Percentiles rank a stretch among this genome's conserved stretches.
Conservation (phyloP, 2,113 vertebrate species). For the Rhabdomys dilectus region DNA sequence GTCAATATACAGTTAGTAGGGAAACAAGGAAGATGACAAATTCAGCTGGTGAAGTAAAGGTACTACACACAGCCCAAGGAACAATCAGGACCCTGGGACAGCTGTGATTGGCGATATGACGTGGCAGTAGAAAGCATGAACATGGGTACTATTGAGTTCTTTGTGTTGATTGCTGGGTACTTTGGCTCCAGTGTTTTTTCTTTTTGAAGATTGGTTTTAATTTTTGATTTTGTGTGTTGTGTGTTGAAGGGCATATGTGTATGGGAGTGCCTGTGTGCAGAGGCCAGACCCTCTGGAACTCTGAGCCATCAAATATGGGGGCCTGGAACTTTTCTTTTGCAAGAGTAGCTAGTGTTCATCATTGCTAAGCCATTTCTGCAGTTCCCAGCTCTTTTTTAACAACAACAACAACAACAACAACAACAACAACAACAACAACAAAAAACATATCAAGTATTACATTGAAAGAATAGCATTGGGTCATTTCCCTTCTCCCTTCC, state of each 20-base stretch:
- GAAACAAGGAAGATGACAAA: neutral
- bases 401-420: no score
- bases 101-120: neutral
- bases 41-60: neutral
- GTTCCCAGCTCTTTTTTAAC: neutral
- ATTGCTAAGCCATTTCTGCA: neutral
- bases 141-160: no score
- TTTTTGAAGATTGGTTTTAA: neutral
- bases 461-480: neutral
- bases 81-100: neutral
- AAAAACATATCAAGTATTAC: neutral
- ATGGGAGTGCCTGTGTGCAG: neutral
- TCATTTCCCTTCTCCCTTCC: neutral
- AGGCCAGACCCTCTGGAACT: neutral
- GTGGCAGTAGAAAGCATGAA: neutral
- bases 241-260: neutral
- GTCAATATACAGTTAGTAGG: neutral
- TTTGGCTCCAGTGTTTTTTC: neutral
- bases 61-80: neutral
- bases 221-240: neutral
- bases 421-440: no score
- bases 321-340: neutral
- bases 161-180: neutral
- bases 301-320: neutral
- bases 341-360: neutral